Evolutionary conservation across 92 coral and sea anemone genomes (phyloP), one percentile per base, ranked within the genome.

Genomic region (Montipora capitata): DNA sequence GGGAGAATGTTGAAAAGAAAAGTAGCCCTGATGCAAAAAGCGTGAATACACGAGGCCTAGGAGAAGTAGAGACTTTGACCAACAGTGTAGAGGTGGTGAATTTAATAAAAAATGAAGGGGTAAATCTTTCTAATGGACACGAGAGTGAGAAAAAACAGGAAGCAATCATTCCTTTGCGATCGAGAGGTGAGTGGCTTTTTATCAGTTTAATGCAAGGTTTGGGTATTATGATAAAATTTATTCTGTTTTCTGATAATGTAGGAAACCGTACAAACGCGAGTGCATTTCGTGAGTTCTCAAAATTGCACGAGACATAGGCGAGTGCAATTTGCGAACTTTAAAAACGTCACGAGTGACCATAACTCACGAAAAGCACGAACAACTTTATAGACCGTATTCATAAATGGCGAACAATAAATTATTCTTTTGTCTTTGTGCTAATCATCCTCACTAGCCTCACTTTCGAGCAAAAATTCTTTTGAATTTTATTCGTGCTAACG

Each of bases 181-280:
- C 87, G 45, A 83, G 79, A 61, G 87, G 87, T 83, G 39, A 83
- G 43, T 20, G 52, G 2, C 10, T 27, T 27, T 27, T 48, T 48
- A 5, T 48, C 6, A 5, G 52, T 48, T 48, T 48, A 0, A 48
- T 48, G 7, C 52, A 5, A 48, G 7, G 52, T 5, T 61, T 16
- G 3, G 7, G 17, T n/a, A 13, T 5, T 12, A 4, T 1, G 17
- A n/a, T n/a, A 3, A 61, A 61, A 6, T 13, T 13, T 7, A 10
- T 10, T n/a, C n/a, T 27, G 2, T 59, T 14, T 40, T 3, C 57
- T 40, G 1, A 38, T 59, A 2, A 0, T 40, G 45, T 61, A 15
- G 59, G n/a, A 0, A 35, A 14, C 14, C 11, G 54, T 39, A 27
- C 35, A 2, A 1, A 27, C 35, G 35, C 35, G 35, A 1, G 2